Conservation (phyloP, 2,888 invertebrate species). For the Empis stercorea region DNA sequence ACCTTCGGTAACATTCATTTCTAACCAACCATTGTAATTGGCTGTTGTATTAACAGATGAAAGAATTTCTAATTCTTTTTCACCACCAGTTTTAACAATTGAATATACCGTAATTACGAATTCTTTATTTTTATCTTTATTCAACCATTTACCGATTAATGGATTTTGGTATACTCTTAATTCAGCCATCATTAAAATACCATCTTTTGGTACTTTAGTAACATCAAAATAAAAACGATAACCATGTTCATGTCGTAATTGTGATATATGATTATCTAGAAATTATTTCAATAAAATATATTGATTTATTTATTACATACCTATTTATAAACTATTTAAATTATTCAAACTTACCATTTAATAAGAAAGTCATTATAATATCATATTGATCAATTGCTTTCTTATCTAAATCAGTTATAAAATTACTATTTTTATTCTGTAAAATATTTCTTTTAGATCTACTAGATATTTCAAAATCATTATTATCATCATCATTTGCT, state of each 20-base stretch:
- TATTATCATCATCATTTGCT: conserved; percentile 34
- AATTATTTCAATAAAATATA: too few relatives aligned
- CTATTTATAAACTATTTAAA: not conserved
- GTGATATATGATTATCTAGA: conserved; percentile 61
- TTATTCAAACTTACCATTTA: conserved; percentile 55
- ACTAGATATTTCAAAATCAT: conserved; percentile 40
- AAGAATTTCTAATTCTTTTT: conserved; percentile 59
- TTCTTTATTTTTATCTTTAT: conserved; percentile 17
- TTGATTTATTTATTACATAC: too few relatives aligned
- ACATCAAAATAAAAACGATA: conserved; percentile 88
- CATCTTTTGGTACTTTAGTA: conserved; percentile 68
- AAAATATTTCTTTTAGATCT: conserved; percentile 45
- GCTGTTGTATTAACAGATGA: conserved; percentile 66
- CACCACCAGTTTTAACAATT: conserved; percentile 27
- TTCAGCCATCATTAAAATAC: conserved; percentile 72
- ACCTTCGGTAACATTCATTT: conserved; percentile 69
- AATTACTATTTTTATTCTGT: conserved; percentile 48
- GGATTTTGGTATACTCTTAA: conserved; percentile 61
- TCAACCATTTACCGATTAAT: conserved; percentile 27
- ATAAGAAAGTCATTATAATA: conserved; percentile 88
- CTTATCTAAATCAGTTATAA: conserved; percentile 68
- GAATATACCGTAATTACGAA: conserved; percentile 33
- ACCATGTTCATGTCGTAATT: conserved; percentile 71
- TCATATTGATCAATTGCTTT: conserved; percentile 83
- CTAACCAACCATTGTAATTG: conserved; percentile 72